Conservation (phyloP, 2,113 vertebrate genomes). For the Oceanites oceanicus region DNA sequence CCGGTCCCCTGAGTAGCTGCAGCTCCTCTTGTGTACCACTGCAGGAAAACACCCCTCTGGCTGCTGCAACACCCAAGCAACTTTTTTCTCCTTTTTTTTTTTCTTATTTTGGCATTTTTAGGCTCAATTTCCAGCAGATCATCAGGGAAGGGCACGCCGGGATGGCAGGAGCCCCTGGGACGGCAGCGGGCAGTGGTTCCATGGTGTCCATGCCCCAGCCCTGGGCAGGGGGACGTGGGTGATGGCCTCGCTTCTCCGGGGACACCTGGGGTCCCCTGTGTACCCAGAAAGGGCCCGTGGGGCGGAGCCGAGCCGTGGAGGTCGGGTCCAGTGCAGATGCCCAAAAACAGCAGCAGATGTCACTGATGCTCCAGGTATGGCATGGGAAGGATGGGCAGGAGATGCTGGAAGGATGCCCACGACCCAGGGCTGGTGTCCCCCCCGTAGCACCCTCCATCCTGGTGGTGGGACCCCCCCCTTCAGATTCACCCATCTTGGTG, state of each 20-base stretch:
- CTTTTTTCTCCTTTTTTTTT: fast-evolving
- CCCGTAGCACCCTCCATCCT: not conserved
- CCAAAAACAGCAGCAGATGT: not conserved
- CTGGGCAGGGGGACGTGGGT: fast-evolving
- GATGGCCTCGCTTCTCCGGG: fast-evolving
- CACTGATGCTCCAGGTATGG: not conserved
- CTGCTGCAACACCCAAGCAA: fast-evolving
- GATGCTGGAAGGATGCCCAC: fast-evolving
- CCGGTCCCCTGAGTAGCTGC: fast-evolving
- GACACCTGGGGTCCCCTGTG: fast-evolving
- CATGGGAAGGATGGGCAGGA: fast-evolving
- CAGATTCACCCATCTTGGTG: not conserved
- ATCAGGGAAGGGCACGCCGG: fast-evolving
- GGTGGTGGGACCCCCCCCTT: not conserved
- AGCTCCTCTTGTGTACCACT: fast-evolving
- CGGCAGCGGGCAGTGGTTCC: fast-evolving
- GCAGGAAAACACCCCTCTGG: too few relatives aligned
- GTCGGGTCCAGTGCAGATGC: not conserved
- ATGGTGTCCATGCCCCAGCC: fast-evolving
- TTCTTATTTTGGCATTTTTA: fast-evolving
- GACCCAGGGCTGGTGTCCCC: not conserved
- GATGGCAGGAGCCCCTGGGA: not conserved
- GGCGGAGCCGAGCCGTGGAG: fast-evolving
- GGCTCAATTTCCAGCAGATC: fast-evolving
- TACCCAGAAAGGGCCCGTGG: not conserved